These are phyloP conservation scores for Cryptoblepharus egeriae DNA, from an alignment of 2,797 vertebrate species.

Conservation along the genomic window DNA sequence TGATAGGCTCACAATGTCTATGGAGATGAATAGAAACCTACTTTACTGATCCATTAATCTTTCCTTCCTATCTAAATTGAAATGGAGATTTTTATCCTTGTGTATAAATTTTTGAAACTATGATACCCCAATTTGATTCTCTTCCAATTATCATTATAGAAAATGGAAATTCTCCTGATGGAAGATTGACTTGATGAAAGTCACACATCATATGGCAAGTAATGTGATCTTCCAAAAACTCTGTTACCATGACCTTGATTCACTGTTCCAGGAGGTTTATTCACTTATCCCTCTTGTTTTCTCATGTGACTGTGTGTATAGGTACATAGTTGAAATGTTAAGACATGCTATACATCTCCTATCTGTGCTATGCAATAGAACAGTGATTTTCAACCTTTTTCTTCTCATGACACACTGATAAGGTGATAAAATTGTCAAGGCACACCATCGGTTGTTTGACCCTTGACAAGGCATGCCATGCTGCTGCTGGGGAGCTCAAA, in stretches of 20 bases:
- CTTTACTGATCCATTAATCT: constrained; percentile 46
- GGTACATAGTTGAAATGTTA: neutral
- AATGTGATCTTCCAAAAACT: neutral
- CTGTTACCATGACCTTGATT: neutral
- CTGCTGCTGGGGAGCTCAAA: too few relatives aligned
- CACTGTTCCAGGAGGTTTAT: too few relatives aligned
- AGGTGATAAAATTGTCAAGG: too few relatives aligned
- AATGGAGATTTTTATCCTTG: constrained; percentile 10
- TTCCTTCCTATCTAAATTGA: constrained; percentile 1
- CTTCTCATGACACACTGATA: too few relatives aligned
- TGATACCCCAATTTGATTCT: neutral
- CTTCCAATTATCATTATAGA: neutral
- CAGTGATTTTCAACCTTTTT: too few relatives aligned
- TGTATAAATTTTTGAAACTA: rapidly evolving
- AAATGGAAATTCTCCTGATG: neutral
- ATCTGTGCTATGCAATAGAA: too few relatives aligned
- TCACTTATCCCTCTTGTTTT: neutral
- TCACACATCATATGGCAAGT: too few relatives aligned
- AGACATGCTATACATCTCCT: neutral
- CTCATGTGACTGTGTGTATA: neutral
- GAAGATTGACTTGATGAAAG: neutral
- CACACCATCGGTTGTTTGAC: too few relatives aligned
- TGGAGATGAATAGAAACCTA: constrained; percentile 29
- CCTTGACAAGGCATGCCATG: too few relatives aligned
- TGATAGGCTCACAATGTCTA: constrained; percentile 27